phyloP scores from a whole-genome alignment of 2,113 vertebrate species.

The Caracal caracal region DNA sequence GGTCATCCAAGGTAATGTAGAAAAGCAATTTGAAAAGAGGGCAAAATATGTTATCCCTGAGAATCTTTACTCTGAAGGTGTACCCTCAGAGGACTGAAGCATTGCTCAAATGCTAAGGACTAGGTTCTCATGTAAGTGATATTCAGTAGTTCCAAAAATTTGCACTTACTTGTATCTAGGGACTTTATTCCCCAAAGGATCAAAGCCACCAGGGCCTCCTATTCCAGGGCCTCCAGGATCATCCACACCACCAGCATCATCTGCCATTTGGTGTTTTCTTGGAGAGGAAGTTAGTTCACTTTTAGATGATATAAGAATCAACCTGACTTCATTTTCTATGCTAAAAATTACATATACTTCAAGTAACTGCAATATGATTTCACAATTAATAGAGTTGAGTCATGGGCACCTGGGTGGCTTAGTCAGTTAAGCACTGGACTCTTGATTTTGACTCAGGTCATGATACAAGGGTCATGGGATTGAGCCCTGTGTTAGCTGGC shows the following conservation, averaged over 20 bases:
- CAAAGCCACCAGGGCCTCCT: neutral
- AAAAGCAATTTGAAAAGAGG: neutral
- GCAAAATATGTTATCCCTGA: neutral
- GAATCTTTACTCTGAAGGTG: neutral
- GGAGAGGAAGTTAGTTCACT: neutral
- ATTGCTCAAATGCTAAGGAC: neutral
- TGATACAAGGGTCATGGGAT: no score
- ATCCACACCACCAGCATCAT: neutral
- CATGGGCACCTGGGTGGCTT: neutral
- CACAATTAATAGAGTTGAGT: neutral
- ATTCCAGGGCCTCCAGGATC: neutral
- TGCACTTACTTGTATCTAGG: neutral
- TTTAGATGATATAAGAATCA: neutral
- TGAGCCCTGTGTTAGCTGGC: no score
- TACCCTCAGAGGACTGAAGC: neutral
- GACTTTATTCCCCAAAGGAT: neutral
- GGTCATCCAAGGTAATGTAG: neutral
- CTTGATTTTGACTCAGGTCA: no score
- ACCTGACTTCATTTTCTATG: neutral
- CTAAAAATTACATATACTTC: neutral
- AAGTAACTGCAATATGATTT: neutral
- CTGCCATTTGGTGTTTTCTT: neutral
- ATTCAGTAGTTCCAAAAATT: neutral
- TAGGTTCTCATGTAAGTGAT: neutral
- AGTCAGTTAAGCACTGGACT: no score